Evolutionary conservation across 2,113 vertebrate genomes (phyloP).

Genomic region (Lophochroa leadbeateri): DNA sequence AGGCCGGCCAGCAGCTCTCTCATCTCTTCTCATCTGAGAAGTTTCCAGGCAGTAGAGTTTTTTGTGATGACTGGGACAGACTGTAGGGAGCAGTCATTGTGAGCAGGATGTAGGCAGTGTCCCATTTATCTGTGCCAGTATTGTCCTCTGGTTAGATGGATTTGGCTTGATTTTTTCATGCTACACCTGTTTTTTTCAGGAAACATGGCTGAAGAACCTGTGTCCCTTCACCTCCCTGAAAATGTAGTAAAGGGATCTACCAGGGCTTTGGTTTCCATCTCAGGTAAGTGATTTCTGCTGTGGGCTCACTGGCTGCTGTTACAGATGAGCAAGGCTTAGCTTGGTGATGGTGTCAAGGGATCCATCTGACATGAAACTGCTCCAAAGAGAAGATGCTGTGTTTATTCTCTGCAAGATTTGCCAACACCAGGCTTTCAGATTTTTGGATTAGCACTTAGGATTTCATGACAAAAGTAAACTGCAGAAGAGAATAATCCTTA

Average conservation of each 20-base stretch:
- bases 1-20: background rate
- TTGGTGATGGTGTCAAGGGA: background rate
- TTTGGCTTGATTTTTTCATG: background rate
- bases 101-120: background rate
- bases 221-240: slow-evolving; percentile 58
- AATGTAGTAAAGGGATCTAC: slow-evolving; percentile 46
- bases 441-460: background rate
- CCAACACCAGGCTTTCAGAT: background rate
- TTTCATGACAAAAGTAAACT: background rate
- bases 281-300: background rate
- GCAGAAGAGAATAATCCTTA: background rate
- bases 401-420: background rate
- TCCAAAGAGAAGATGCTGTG: background rate
- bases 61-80: background rate
- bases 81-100: no score
- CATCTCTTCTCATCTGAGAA: background rate
- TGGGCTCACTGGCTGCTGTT: background rate
- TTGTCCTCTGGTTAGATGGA: background rate
- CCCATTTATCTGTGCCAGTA: background rate
- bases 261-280: slow-evolving; percentile 50
- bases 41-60: background rate
- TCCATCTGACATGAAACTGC: background rate
- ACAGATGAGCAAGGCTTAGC: background rate
- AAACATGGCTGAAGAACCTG: slow-evolving; percentile 18
- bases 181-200: background rate